Evolutionary conservation across 2,113 vertebrate species (phyloP).

Genomic region (Epinephelus fuscoguttatus): DNA sequence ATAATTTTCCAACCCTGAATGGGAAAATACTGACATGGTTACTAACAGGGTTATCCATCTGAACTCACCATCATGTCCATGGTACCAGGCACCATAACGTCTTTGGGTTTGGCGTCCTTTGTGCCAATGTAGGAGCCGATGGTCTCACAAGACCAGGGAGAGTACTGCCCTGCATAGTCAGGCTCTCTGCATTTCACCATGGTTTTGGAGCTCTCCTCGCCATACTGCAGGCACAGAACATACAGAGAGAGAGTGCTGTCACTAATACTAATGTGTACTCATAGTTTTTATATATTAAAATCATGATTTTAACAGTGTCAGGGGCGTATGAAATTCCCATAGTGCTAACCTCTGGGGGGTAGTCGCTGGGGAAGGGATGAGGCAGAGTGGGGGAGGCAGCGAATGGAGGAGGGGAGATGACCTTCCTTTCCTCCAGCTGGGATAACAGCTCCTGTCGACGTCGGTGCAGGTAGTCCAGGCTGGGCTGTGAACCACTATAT

Average conservation of each 20-base stretch:
- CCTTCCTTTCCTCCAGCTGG: constrained; percentile 95
- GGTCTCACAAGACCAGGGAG: constrained; percentile 98
- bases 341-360: constrained; percentile 87
- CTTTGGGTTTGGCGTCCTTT: constrained; percentile 98
- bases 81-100: constrained; percentile 88
- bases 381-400: constrained; percentile 93
- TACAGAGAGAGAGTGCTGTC: background rate
- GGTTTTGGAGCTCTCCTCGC: constrained; percentile 92
- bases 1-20: background rate
- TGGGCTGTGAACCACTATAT: constrained; percentile 87
- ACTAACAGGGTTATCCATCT: background rate
- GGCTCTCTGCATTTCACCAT: constrained; percentile 93
- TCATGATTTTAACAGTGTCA: background rate
- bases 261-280: background rate
- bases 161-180: constrained; percentile 96
- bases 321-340: background rate
- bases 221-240: constrained; percentile 85
- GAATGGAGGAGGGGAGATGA: constrained; percentile 97
- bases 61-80: constrained; percentile 94
- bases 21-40: background rate
- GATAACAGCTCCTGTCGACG: constrained; percentile 96
- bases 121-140: constrained; percentile 98
- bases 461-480: constrained; percentile 94
- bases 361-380: constrained; percentile 90
- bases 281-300: background rate